Evolutionary conservation across 2,113 vertebrate genomes (phyloP), one percentile per base, ranked within the genome.

Genomic region (Raja brachyura): DNA sequence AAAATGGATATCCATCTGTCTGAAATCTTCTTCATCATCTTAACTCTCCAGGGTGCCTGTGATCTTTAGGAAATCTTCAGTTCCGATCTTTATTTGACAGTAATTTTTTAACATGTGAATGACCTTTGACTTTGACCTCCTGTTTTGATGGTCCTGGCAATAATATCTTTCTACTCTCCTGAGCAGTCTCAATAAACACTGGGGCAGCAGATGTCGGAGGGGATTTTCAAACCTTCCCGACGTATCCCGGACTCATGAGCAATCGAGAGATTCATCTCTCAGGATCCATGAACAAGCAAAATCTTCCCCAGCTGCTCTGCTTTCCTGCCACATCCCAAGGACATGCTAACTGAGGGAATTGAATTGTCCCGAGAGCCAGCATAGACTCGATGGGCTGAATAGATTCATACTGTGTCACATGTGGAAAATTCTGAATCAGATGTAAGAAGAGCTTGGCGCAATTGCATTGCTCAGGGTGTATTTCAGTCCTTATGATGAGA

Each of bases 41-140:
- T 90, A 3, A 39, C 18, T 90, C 86, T 39, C 66, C 63, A 22
- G 66, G 18, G 63, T 66, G 39, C 66, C n/a, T 70, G 66, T 39
- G 86, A 70, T 70, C 63, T 90, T 68, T 70, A 68, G 56, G 31
- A 90, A 70, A 66, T 85, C 66, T 68, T 56, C 86, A 70, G 86
- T 66, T 68, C 86, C 39, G 86, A 2, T 90, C 66, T 68, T 90
- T 63, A 70, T 68, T 68, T 39, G 33, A 39, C 66, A 68, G n/a
- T 39, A 90, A 90, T 66, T 39, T 33, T 61, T 90, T 90, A 90
- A 22, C 86, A 90, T 22, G 1, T 70, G 66, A 70, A 18, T 70
- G 20, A 39, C 61, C n/a, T 39, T 22, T 90, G 86, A 39, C 66
- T 70, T 48, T 39, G 31, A 39, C 14, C 33, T 90, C 31, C 16